phyloP scores from a whole-genome alignment of 2,797 vertebrate genomes.

The Protonibea diacanthus region DNA sequence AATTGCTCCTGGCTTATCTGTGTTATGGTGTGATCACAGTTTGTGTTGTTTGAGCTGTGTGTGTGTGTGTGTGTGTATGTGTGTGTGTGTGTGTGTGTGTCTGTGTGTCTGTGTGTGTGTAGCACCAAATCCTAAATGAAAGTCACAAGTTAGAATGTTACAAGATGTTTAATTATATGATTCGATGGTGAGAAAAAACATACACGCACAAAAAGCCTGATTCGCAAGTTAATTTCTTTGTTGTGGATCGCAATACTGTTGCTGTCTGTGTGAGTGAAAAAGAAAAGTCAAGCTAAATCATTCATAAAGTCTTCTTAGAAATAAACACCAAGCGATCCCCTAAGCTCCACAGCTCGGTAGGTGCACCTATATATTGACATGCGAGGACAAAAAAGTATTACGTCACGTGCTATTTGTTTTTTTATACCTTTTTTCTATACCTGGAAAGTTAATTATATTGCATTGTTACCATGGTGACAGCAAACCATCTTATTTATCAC shows the following conservation, averaged over 20 bases:
- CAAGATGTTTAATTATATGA: slow-evolving; percentile 26
- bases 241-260: background rate
- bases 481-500: slow-evolving; percentile 55
- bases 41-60: slow-evolving; percentile 16
- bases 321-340: background rate
- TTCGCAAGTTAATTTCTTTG: slow-evolving; percentile 1
- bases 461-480: slow-evolving; percentile 51
- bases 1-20: background rate
- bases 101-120: background rate
- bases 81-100: background rate
- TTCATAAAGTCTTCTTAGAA: slow-evolving; percentile 11
- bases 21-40: slow-evolving; percentile 32
- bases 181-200: background rate
- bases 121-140: slow-evolving; percentile 3
- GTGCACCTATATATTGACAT: slow-evolving; percentile 6
- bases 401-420: slow-evolving; percentile 21
- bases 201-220: background rate
- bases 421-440: slow-evolving; percentile 12
- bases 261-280: background rate
- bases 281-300: slow-evolving; percentile 14
- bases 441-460: slow-evolving; percentile 46
- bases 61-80: background rate
- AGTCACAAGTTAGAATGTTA: background rate
- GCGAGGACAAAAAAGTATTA: background rate
- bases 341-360: background rate